Conservation (phyloP, 2,113 vertebrate genomes). For the Microtus richardsoni region DNA sequence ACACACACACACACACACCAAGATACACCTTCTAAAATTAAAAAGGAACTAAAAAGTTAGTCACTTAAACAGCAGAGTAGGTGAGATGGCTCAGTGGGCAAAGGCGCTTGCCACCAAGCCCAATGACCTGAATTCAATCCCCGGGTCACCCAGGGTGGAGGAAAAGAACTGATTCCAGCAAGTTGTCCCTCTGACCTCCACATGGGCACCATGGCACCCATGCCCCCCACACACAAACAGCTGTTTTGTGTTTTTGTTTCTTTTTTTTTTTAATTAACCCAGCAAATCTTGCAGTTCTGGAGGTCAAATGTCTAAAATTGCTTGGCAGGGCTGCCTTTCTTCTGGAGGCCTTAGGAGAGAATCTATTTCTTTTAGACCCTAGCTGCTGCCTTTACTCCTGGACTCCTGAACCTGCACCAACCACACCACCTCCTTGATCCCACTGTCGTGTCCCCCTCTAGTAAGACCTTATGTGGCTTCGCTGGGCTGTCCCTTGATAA, state of each 20-base stretch:
- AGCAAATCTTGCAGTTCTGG: background rate
- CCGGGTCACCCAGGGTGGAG: background rate
- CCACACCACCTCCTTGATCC: background rate
- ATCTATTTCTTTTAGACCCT: background rate
- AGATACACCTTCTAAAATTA: background rate
- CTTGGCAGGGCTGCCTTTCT: background rate
- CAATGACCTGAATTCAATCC: background rate
- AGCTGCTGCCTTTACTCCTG: background rate
- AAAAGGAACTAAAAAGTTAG: background rate
- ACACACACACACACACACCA: background rate
- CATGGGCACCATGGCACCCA: background rate
- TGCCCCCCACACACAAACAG: background rate
- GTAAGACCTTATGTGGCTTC: background rate
- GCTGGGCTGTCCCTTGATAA: background rate
- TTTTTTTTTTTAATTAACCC: background rate
- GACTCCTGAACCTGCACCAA: background rate
- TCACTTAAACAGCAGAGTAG: background rate
- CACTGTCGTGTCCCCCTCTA: background rate
- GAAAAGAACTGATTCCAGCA: background rate
- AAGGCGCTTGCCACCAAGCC: background rate
- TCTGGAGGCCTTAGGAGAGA: background rate
- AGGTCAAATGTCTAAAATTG: background rate
- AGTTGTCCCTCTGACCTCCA: background rate
- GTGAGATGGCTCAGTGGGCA: background rate
- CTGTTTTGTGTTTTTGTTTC: background rate